Evolutionary conservation across 2,797 vertebrate genomes (phyloP), one percentile per base, ranked within the genome.

Genomic region (Crocidura indochinensis): DNA sequence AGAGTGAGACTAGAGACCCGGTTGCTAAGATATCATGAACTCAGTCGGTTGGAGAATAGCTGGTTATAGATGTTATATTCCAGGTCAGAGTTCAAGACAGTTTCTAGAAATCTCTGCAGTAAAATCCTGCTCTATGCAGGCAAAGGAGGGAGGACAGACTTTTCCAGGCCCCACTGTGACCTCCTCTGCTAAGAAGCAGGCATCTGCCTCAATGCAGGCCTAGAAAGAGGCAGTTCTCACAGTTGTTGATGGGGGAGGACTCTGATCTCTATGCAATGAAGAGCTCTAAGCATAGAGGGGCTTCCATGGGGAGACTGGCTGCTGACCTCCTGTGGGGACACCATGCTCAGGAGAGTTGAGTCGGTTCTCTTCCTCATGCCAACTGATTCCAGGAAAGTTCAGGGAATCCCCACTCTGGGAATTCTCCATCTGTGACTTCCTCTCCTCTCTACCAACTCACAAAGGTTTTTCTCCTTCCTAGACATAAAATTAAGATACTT

Each of bases 11-110:
- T 29, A 51, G 93, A 62, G 92, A 96, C 92, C 82, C 22, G 75
- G 90, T 83, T 96, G 94, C 95, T 97, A 96, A 95, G 95, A 95
- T 92, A 95, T 95, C 88, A 26, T 62, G 56, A 73, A 84, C 94
- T 56, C 94, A 47, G 10, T 87, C 90, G 95, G 10, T 87, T 89
- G 95, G 81, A 31, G 80, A 95, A 96, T 64, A 44, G 0, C 47
- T 73, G 27, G 67, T 71, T 81, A 92, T 86, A 20, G 6, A 88
- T 87, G 92, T 95, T 82, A 95, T 24, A 4, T 1, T 20, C 80
- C 84, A 0, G 69, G 91, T 93, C 74, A 76, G 22, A 77, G 20
- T 83, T 38, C 87, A 73, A 31, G 91, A 88, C 26, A 2, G 22
- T 51, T 86, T 71, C 1, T 2, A 65, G 73, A 88, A 84, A 94